Conservation (phyloP, 2,888 invertebrate genomes). For the Lathronympha strigana region DNA sequence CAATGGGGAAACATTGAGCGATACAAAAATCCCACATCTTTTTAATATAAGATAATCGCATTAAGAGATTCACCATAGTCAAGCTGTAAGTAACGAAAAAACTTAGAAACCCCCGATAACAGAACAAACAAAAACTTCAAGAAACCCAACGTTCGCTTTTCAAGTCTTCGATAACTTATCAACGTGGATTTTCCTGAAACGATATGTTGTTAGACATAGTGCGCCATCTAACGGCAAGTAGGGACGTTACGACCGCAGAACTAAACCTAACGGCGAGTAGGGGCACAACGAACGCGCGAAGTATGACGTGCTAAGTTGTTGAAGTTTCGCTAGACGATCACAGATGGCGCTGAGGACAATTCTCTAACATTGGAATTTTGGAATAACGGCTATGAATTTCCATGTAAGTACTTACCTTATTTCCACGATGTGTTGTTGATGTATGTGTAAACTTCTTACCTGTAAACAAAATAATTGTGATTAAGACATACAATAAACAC, state of each 20-base stretch:
- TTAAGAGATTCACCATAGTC: no score
- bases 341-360: constrained; percentile 59
- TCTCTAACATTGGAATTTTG: background rate
- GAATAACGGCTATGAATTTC: background rate
- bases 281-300: constrained; percentile 42
- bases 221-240: constrained; percentile 51
- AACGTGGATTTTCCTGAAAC: background rate
- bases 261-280: constrained; percentile 52
- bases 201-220: constrained; percentile 6
- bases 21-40: no score
- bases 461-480: constrained; percentile 24
- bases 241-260: constrained; percentile 44
- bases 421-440: background rate
- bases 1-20: no score
- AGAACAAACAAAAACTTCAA: background rate
- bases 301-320: background rate
- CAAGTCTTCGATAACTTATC: background rate
- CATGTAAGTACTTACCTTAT: constrained; percentile 20
- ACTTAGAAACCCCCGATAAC: background rate
- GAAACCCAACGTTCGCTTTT: background rate
- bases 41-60: no score
- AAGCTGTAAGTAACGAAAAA: background rate
- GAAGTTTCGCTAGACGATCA: constrained; percentile 28
- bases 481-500: background rate
- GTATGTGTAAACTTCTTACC: constrained; percentile 22